A percentile compares a stretch with the other conserved stretches of the same genome.
Conservation (phyloP, 2,113 vertebrate genomes). For the Halichoerus grypus region DNA sequence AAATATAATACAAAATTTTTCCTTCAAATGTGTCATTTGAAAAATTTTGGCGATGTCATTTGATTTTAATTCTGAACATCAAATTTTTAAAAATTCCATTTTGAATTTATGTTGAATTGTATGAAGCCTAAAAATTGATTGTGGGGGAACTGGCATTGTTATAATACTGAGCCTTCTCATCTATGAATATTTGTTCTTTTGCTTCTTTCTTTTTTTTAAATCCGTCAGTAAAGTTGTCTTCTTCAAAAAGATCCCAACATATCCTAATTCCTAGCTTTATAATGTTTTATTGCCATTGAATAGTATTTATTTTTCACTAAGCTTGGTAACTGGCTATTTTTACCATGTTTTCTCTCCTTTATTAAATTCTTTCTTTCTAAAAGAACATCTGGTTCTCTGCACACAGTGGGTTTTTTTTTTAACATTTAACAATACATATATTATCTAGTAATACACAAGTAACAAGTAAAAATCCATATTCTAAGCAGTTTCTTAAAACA, state of each 20-base stretch:
- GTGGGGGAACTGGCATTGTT: neutral
- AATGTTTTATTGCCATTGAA: neutral
- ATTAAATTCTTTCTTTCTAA: slow-evolving; percentile 34
- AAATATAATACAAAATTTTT: neutral
- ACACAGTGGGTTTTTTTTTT: slow-evolving; percentile 6
- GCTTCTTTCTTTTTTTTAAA: neutral
- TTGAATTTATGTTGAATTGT: neutral
- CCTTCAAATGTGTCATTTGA: neutral
- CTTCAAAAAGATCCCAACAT: neutral
- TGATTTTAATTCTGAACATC: slow-evolving; percentile 22
- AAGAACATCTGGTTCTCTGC: neutral
- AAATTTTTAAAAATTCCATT: neutral
- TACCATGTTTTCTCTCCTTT: slow-evolving; percentile 39
- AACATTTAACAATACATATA: neutral
- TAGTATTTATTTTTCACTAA: slow-evolving; percentile 24
- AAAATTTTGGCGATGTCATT: neutral
- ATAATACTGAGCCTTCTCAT: neutral
- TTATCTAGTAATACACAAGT: neutral
- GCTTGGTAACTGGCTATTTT: slow-evolving; percentile 1
- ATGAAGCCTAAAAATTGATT: neutral
- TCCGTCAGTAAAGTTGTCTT: neutral
- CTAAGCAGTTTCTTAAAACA: slow-evolving; percentile 7
- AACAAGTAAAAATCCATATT: slow-evolving; percentile 4
- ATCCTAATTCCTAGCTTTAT: neutral
- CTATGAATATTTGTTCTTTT: neutral